Conservation (phyloP, 2,113 vertebrate species). For the Sciurus niger region DNA sequence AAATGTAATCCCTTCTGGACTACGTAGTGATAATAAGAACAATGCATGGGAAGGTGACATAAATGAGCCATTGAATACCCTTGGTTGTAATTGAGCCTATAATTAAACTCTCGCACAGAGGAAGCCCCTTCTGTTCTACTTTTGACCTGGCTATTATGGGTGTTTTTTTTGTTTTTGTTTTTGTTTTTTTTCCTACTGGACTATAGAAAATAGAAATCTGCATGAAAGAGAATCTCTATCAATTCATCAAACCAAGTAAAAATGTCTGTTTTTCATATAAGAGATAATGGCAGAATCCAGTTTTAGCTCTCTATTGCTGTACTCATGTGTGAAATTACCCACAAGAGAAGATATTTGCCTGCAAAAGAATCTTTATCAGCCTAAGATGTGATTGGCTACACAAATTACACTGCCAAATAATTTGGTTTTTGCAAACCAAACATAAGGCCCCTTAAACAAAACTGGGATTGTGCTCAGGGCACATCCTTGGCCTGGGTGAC, state of each 20-base stretch:
- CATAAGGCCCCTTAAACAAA: conserved; percentile 52
- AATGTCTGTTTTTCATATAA: conserved; percentile 79
- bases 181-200: background rate
- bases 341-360: conserved; percentile 62
- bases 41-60: background rate
- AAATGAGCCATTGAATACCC: background rate
- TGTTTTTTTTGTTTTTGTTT: conserved; percentile 71
- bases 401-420: conserved; percentile 64
- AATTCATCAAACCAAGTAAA: conserved; percentile 83
- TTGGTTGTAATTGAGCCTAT: conserved; percentile 37
- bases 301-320: conserved; percentile 80
- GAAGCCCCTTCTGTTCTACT: conserved; percentile 38
- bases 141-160: background rate
- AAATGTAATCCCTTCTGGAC: background rate
- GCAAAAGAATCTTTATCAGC: conserved; percentile 69
- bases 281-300: conserved; percentile 84
- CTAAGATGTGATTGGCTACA: conserved; percentile 74
- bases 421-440: conserved; percentile 80
- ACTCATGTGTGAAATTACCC: conserved; percentile 86
- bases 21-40: background rate
- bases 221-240: conserved; percentile 64
- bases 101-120: conserved; percentile 46
- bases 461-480: background rate
- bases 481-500: background rate
- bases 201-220: conserved; percentile 77